Base-by-base conservation (phyloP, 2,797 vertebrate genomes). In the Agapornis canus region DNA sequence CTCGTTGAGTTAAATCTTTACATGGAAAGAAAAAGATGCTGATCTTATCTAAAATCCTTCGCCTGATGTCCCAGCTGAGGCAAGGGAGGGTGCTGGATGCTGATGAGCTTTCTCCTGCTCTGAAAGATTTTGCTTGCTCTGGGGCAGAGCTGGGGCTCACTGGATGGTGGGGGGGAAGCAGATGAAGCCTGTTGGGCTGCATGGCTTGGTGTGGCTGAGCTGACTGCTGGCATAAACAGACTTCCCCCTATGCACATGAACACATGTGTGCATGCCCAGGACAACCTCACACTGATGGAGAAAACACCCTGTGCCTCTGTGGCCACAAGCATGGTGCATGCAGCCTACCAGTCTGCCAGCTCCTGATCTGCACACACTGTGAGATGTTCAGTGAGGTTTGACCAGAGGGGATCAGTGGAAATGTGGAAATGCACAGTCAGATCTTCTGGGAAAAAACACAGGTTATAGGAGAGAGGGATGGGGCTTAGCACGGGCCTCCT, bases 311-410 rank as follows among this genome's bases (percentile, higher is more conserved):
- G 0, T 31, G 26, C 31, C 64, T 66, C 21, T 35, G 16, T 42
- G 71, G n/a, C 43, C 40, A 40, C 1, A 5, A 60, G 6, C 1
- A 1, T 2, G 16, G 26, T 54, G 11, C 32, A 21, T 49, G 42
- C 26, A 57, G 20, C 17, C 7, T 32, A 42, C 15, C n/a, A 48
- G 5, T 73, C 60, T 71, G 42, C 14, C 63, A 47, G 10, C 39
- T 84, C 23, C 42, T 69, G 13, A 11, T 17, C 51, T 29, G 21
- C n/a, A 40, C 1, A 2, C 0, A 0, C 10, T 9, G 15, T 1
- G 5, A 40, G 57, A 29, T 49, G 49, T 10, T 80, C 22, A 57
- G 25, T 9, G n/a, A 45, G 13, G 13, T 4, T 56, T 3, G 0
- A 0, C 9, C 9, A 1, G 2, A 48, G 27, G 6, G 7, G 3